Evolutionary conservation across 2,113 vertebrate genomes (phyloP).

Genomic region (Leucopternis melanops): DNA sequence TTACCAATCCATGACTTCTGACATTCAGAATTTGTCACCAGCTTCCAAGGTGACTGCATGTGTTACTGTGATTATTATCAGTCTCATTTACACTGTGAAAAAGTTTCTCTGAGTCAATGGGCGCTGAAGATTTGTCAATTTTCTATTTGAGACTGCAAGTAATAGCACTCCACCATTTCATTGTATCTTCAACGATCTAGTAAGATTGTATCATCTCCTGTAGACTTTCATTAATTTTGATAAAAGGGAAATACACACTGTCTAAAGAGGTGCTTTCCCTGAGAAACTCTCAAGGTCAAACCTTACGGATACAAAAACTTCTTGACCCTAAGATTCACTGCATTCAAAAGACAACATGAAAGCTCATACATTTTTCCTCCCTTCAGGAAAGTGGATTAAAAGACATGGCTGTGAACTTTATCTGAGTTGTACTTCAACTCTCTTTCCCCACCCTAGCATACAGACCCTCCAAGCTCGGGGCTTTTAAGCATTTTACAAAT

Average conservation of each 20-base stretch:
- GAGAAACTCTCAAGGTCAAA: constrained; percentile 12
- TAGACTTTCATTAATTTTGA: constrained; percentile 11
- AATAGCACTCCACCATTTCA: neutral
- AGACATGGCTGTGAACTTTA: neutral
- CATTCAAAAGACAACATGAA: neutral
- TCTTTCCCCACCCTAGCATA: too few relatives aligned
- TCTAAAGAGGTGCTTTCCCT: neutral
- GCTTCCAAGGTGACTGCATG: neutral
- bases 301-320: neutral
- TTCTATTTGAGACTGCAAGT: neutral
- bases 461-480: neutral
- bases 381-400: neutral
- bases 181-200: neutral
- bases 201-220: neutral
- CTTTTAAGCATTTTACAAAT: neutral
- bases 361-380: rapidly evolving
- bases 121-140: neutral
- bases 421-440: rapidly evolving
- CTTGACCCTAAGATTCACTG: neutral
- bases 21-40: neutral
- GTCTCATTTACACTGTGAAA: too few relatives aligned
- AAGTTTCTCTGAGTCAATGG: too few relatives aligned
- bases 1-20: neutral
- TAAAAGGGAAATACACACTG: neutral
- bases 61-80: neutral